Base-by-base conservation (phyloP, 1,140 invertebrate genomes). In the Chymomyza costata region DNA sequence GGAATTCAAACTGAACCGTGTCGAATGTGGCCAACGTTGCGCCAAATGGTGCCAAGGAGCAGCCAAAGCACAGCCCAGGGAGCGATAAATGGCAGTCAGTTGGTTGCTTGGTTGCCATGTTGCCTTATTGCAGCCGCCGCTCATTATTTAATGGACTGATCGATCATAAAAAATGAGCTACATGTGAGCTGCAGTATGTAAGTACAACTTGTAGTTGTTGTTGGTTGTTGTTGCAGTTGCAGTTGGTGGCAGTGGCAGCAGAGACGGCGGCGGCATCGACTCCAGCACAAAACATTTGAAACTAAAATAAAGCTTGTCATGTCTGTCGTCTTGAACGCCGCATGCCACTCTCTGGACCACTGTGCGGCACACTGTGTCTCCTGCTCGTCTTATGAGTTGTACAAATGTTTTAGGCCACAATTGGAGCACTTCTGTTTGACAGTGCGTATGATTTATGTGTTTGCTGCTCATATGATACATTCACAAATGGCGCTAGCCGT, bases 141-240 rank as follows among this genome's bases (percentile, higher is more conserved):
- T 81, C 73, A 80, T 80, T 80, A 80, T 80, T 80, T 80, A 80
- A 80, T 80, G 73, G 73, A 80, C 73, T 80, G 73, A 80, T 80
- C 73, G 73, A 80, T 80, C 73, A 80, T 80, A 80, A 80, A 80
- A 80, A 80, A 80, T 80, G 74, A 81, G 63, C 59, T 81, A 81
- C 73, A 81, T 67, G 73, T 56, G 73, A 76, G 63, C 40, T n/a
- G 25, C 32, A 56, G 63, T 63, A 59, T 71, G 67, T 71, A 71
- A 66, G 47, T 71, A 80, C 71, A 78, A 64, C 39, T 50, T 70
- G 69, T 59, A 56, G 60, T 62, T 52, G 50, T 44, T n/a, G n/a
- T n/a, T n/a, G n/a, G n/a, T n/a, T n/a, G n/a, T n/a, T n/a, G n/a
- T 25, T 17, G 44, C 38, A 43, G 28, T 41, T 17, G 35, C 34